Base-by-base conservation (phyloP, 2,113 vertebrate genomes). In the Pluvialis apricaria region DNA sequence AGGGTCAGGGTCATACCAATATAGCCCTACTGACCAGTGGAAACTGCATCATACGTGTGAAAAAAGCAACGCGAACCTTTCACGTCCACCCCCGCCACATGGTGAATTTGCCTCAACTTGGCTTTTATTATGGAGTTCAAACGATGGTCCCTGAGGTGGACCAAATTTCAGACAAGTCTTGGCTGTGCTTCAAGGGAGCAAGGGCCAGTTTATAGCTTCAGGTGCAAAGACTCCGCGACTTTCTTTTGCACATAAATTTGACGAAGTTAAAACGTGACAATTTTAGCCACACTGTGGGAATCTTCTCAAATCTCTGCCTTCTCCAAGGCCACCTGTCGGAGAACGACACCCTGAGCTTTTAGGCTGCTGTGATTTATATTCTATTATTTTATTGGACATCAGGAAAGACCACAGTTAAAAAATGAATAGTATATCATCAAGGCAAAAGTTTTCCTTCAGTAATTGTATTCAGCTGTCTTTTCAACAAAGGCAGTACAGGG, bases 391-490 rank as follows among this genome's bases (percentile, higher is more conserved):
- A 95, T 2, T 80, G 72, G 58, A 54, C 77, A 87, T 40, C 40
- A 58, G 49, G 61, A 76, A 79, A 85, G 49, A 58, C 19, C 57
- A 52, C 28, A 44, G 58, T 71, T 60, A 14, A 91, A 76, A 86
- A 91, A 91, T 54, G 45, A 88, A 66, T 29, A 76, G 13, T 64
- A 36, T 31, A 91, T 79, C 86, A 89, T 79, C 52, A 54, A 84
- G 77, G 34, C 78, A 91, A 72, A 71, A 61, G 31, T 66, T 96
- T 92, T 91, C 31, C 19, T 82, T 68, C 8, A 72, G 54, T 85
- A 94, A 95, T 69, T 71, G 24, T n/a, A 76, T 88, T 92, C 88
- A 93, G 80, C 86, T 94, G 94, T 84, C 86, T 89, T 87, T 84
- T 86, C 69, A 60, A 69, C 83, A 92, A 92, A 86, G 60, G 80